Evolutionary conservation across 2,888 invertebrate genomes (phyloP), one percentile per base, ranked within the genome.

Genomic region (Acronicta psi): DNA sequence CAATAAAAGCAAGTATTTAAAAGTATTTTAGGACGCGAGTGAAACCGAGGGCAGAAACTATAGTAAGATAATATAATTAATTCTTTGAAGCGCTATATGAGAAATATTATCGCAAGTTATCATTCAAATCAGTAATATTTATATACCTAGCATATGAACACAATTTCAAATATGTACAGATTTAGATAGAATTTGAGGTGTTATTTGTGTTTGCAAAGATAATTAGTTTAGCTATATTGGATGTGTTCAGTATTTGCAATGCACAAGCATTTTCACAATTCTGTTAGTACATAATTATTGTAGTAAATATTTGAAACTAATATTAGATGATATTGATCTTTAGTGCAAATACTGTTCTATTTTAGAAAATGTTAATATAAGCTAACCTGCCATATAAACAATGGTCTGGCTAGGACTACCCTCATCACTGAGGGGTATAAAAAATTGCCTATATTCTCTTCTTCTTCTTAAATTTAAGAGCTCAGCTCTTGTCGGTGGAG

Each of bases 191-290:
- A 46, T 54, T 59, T 40, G 46, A 47, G 50, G 54, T 47, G 41
- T 41, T 59, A 47, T 68, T 59, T 46, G 58, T 58, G 45, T 71
- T 54, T 54, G 37, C 50, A 23, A 54, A 68, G 45, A 54, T 68
- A 71, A 68, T 71, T 71, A 53, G 50, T 59, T 59, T 23, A 20
- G 43, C 37, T 20, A 41, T 14, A 54, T 31, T 41, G 46, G 16
- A 8, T 51, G 67, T 13, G 67, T 71, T 66, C 6, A 38, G 67
- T 20, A 71, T 71, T 47, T 41, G 54, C 9, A 71, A 54, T 45
- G 46, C 41, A 66, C 23, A 46, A 36, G 8, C 37, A 29, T 36
- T 50, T 46, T 37, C 52, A 66, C 36, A 53, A 50, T 49, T 40
- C 11, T 59, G 59, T 52, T 44, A 38, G 45, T 36, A 7, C 20